Evolutionary conservation across 2,797 vertebrate species (phyloP).

Genomic region (Enteromius anoplus): DNA sequence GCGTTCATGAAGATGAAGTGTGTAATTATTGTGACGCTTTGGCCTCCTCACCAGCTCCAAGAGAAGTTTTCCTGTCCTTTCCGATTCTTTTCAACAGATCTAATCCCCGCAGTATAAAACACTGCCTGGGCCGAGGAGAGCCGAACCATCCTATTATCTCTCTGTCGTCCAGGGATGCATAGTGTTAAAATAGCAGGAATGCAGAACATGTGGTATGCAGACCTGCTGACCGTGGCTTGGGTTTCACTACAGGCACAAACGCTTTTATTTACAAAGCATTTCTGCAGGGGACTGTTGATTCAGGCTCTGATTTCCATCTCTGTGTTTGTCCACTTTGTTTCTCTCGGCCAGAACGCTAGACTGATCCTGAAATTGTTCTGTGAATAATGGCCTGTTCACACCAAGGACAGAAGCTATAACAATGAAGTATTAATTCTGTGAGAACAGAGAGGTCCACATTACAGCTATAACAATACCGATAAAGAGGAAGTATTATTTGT

Average conservation of each 20-base stretch:
- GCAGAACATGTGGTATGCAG: constrained; percentile 24
- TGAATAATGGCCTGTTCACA: neutral
- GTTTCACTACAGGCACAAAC: constrained; percentile 15
- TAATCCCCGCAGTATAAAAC: constrained; percentile 12
- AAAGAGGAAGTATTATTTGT: neutral
- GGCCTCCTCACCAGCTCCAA: neutral
- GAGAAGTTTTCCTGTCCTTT: constrained; percentile 19
- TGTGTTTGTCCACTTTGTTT: neutral
- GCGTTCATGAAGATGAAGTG: neutral
- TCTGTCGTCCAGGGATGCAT: constrained; percentile 32
- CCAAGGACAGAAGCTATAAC: neutral
- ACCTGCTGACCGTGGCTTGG: constrained; percentile 34
- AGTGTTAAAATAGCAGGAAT: constrained; percentile 46
- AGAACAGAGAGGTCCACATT: neutral
- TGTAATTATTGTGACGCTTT: constrained; percentile 17
- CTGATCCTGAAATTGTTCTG: neutral
- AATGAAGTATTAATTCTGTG: neutral
- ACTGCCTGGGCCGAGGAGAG: constrained; percentile 4
- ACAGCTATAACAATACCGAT: neutral
- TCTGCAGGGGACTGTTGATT: constrained; percentile 11
- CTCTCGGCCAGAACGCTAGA: neutral
- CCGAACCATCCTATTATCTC: constrained; percentile 32
- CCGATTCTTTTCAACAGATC: constrained; percentile 10
- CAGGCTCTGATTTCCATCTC: constrained; percentile 18
- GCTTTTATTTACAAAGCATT: constrained; percentile 26